Conservation (phyloP, 2,888 invertebrate genomes). For the Pheosia tremula region DNA sequence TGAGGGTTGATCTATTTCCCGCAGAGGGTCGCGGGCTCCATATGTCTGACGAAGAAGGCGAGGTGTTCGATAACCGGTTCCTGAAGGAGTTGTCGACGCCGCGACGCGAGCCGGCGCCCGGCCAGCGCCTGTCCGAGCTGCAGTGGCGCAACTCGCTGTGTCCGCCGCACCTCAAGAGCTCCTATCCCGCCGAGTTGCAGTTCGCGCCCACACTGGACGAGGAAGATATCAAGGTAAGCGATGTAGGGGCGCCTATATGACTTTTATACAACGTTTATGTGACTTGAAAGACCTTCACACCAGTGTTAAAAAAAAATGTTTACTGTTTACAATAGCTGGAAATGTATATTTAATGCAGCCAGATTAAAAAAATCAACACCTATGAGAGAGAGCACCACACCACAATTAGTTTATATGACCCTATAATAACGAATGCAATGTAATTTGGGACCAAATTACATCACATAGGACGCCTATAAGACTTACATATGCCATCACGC, state of each 20-base stretch:
- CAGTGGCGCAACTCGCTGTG: slow-evolving; percentile 92
- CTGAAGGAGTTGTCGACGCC: slow-evolving; percentile 87
- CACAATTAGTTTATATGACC: too few relatives aligned
- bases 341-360: too few relatives aligned
- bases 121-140: slow-evolving; percentile 86
- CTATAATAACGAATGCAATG: too few relatives aligned
- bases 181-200: slow-evolving; percentile 93
- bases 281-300: not conserved
- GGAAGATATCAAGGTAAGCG: slow-evolving; percentile 70
- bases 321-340: too few relatives aligned
- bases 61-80: slow-evolving; percentile 92
- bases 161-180: slow-evolving; percentile 93
- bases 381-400: too few relatives aligned
- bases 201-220: slow-evolving; percentile 82
- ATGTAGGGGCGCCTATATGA: not conserved
- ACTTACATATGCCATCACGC: too few relatives aligned
- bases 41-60: slow-evolving; percentile 94
- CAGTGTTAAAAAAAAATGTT: too few relatives aligned
- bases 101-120: slow-evolving; percentile 60
- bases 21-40: slow-evolving; percentile 80
- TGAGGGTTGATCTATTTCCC: not conserved
- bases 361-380: too few relatives aligned
- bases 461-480: too few relatives aligned
- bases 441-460: too few relatives aligned
- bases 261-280: not conserved